A percentile compares a stretch with the other conserved stretches of the same genome.
Conservation (phyloP, 2,113 vertebrate genomes). For the Dasyprocta punctata region DNA sequence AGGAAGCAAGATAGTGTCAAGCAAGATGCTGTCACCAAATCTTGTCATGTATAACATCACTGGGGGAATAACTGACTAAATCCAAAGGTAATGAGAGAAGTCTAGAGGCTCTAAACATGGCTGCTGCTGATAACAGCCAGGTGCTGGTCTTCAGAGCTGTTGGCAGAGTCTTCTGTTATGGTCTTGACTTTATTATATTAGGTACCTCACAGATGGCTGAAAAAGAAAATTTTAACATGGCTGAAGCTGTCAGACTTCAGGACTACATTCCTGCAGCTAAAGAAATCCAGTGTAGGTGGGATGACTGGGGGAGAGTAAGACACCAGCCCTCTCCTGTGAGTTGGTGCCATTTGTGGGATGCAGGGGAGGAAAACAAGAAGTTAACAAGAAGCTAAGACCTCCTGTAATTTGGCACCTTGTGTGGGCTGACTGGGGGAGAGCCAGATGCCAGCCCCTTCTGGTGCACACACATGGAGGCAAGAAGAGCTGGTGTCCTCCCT, state of each 20-base stretch:
- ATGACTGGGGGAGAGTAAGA: too few species aligned
- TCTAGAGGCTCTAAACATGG: conserved; percentile 97
- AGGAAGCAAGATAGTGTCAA: neutral
- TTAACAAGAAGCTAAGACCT: too few species aligned
- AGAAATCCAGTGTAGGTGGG: neutral
- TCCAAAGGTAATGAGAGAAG: conserved; percentile 96
- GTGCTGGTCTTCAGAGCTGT: conserved; percentile 94
- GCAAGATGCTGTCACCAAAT: neutral
- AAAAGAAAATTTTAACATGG: conserved; percentile 98
- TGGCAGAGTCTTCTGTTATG: conserved; percentile 95
- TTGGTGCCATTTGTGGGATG: too few species aligned
- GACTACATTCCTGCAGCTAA: neutral
- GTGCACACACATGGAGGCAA: too few species aligned
- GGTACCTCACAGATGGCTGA: conserved; percentile 93
- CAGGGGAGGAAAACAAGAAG: too few species aligned
- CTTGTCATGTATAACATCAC: neutral
- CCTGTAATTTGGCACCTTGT: too few species aligned
- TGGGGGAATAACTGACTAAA: neutral
- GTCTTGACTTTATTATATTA: conserved; percentile 96
- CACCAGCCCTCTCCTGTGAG: too few species aligned
- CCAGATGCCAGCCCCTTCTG: too few species aligned
- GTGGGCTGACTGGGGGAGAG: too few species aligned
- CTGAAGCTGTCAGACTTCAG: conserved; percentile 91
- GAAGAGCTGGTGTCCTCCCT: too few species aligned
- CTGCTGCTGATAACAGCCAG: conserved; percentile 96